Evolutionary conservation across 2,888 invertebrate genomes (phyloP).

Genomic region (Notocelia uddmanniana): DNA sequence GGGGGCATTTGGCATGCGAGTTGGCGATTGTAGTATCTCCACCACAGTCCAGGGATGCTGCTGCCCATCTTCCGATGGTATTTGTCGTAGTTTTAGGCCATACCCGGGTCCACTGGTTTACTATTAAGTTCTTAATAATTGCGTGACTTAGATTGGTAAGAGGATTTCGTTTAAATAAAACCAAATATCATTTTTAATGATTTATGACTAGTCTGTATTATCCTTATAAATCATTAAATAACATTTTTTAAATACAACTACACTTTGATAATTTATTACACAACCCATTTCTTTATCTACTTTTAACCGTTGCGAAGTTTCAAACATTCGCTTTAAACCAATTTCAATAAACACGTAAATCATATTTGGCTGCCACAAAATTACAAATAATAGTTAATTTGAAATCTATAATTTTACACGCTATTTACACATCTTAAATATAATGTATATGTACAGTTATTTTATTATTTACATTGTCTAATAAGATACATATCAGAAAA

Average conservation of each 20-base stretch:
- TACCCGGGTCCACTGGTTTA: too few relatives aligned
- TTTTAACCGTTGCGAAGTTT: slow-evolving; percentile 59
- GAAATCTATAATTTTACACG: slow-evolving; percentile 51
- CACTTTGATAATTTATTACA: slow-evolving; percentile 81
- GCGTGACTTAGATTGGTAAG: too few relatives aligned
- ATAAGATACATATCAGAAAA: neutral
- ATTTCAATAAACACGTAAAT: slow-evolving; percentile 57
- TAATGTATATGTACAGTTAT: slow-evolving; percentile 61
- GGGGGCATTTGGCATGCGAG: too few relatives aligned
- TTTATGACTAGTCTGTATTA: slow-evolving; percentile 56
- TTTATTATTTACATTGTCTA: slow-evolving; percentile 27
- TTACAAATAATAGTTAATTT: slow-evolving; percentile 57
- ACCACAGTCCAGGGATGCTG: too few relatives aligned
- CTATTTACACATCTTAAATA: slow-evolving; percentile 36
- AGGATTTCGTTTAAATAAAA: slow-evolving; percentile 24
- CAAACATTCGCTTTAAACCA: slow-evolving; percentile 44
- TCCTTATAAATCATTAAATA: slow-evolving; percentile 79
- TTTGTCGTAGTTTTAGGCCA: too few relatives aligned
- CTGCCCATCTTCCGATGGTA: too few relatives aligned
- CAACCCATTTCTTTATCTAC: slow-evolving; percentile 81
- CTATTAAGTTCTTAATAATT: too few relatives aligned
- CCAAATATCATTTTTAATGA: slow-evolving; percentile 41
- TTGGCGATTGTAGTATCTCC: too few relatives aligned
- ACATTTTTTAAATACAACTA: slow-evolving; percentile 76
- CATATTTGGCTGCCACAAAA: slow-evolving; percentile 68